Conservation (phyloP, 2,113 vertebrate genomes). For the Sebastes fasciatus region DNA sequence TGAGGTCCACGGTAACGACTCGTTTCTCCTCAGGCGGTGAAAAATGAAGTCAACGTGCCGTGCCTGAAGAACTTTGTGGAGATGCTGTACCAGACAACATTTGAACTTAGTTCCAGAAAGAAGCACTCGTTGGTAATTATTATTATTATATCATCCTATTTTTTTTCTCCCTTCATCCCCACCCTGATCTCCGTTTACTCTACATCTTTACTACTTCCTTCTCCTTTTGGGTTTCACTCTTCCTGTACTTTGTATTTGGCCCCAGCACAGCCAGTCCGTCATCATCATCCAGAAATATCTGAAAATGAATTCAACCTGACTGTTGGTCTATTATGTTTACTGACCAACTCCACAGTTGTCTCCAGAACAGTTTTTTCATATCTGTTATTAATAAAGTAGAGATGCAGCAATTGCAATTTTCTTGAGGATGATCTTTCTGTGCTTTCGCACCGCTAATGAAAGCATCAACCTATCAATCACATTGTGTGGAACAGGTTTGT, state of each 20-base stretch:
- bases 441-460: no score
- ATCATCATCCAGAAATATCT: neutral
- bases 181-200: neutral
- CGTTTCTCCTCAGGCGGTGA: conserved; percentile 91
- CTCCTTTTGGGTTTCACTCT: conserved; percentile 21
- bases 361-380: neutral
- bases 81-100: conserved; percentile 99
- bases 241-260: conserved; percentile 20
- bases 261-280: neutral
- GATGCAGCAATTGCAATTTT: no score
- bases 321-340: conserved; percentile 18
- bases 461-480: no score
- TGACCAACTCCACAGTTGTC: no score
- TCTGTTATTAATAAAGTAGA: neutral
- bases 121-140: conserved; percentile 96
- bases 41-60: conserved; percentile 99
- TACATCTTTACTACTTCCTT: conserved; percentile 12
- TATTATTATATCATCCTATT: neutral
- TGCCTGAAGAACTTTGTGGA: conserved; percentile 99
- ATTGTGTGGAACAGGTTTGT: no score
- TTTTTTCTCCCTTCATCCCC: conserved; percentile 12
- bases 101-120: conserved; percentile 98
- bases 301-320: neutral
- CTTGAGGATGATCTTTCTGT: no score
- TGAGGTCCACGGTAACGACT: neutral